phyloP scores from a whole-genome alignment of 2,888 invertebrate species.

The Scrobipalpa costella region DNA sequence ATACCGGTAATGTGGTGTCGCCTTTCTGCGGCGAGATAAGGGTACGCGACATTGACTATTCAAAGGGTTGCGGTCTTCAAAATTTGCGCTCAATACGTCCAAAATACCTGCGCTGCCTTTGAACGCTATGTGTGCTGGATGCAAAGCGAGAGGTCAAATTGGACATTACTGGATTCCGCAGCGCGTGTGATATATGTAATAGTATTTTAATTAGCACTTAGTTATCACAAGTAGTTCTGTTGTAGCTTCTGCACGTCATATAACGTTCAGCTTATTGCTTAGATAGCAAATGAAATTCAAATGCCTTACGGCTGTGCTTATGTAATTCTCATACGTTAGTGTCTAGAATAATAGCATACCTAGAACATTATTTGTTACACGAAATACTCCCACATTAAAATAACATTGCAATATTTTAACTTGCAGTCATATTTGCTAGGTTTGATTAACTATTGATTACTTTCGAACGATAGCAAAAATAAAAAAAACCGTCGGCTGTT shows the following conservation, averaged over 20 bases:
- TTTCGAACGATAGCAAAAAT: background rate
- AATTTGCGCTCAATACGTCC: conserved; percentile 79
- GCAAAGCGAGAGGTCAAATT: conserved; percentile 9
- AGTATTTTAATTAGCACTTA: background rate
- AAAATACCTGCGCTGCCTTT: conserved; percentile 67
- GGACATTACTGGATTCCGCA: conserved; percentile 12
- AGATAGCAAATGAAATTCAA: background rate
- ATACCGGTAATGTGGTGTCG: conserved; percentile 81
- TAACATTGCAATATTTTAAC: no score
- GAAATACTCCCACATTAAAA: no score
- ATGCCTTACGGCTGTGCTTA: no score
- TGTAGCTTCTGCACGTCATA: background rate
- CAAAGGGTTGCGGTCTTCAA: conserved; percentile 80
- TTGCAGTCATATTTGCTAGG: background rate
- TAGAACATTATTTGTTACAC: no score
- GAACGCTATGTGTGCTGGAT: conserved; percentile 25
- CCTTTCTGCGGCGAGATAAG: conserved; percentile 80
- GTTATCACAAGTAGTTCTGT: background rate
- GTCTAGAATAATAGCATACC: no score
- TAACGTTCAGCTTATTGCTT: no score
- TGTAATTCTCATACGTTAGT: no score
- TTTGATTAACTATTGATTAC: conserved; percentile 10
- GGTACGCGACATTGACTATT: conserved; percentile 81
- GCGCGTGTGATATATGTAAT: background rate
- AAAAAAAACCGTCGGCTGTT: background rate